Percentiles rank a stretch among this genome's conserved stretches.
Conservation (phyloP, 2,888 invertebrate species). For the Protodeltote pygarga region DNA sequence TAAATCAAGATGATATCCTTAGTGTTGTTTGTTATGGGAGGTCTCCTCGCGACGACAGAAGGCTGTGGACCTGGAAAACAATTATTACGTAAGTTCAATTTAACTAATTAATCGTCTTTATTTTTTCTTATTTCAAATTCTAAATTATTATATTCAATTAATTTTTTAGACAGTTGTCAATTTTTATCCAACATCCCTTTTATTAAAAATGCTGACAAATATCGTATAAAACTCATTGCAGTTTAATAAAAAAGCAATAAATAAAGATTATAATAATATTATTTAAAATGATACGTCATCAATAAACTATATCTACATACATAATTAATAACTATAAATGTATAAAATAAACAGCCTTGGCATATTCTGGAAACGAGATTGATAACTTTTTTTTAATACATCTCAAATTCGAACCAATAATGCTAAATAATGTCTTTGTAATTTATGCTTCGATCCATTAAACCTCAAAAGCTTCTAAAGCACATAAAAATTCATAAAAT, state of each 20-base stretch:
- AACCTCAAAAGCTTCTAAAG: constrained; percentile 23
- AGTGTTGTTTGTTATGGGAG: constrained; percentile 86
- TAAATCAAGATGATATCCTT: constrained; percentile 78
- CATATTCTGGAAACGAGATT: constrained; percentile 4
- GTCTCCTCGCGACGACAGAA: constrained; percentile 77
- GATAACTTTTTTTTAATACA: constrained; percentile 4
- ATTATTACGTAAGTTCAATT: constrained; percentile 77
- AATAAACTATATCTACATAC: no score
- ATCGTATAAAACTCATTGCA: background rate
- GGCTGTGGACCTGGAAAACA: constrained; percentile 81
- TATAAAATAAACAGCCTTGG: background rate
- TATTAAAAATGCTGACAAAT: constrained; percentile 2
- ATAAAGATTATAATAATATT: constrained; percentile 1
- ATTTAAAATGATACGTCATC: no score
- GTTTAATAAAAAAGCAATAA: constrained; percentile 1
- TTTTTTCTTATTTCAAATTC: no score
- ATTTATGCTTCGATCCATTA: constrained; percentile 23
- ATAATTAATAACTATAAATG: constrained; percentile 10
- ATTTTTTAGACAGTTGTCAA: no score
- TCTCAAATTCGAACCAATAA: constrained; percentile 10
- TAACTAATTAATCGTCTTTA: no score
- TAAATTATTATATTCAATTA: no score
- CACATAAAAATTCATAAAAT: constrained; percentile 37
- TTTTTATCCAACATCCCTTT: no score
- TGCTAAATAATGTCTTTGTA: constrained; percentile 9